Evolutionary conservation across 2,797 vertebrate genomes (phyloP).

Genomic region (Eulemur rubriventer): DNA sequence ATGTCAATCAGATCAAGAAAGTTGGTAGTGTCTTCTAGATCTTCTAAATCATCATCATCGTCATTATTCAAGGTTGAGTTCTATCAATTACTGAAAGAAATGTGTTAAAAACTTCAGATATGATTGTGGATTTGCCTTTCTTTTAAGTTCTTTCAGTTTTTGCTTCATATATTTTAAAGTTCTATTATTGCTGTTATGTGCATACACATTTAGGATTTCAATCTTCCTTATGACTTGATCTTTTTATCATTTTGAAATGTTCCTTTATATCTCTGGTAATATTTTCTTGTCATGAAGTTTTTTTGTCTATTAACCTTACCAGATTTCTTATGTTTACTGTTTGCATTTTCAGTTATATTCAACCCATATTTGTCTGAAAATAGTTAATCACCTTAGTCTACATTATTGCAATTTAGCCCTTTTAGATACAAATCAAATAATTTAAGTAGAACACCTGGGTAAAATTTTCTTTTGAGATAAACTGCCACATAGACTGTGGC

Average conservation of each 20-base stretch:
- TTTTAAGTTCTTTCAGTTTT: neutral
- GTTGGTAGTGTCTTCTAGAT: neutral
- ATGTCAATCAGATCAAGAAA: neutral
- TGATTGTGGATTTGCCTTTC: neutral
- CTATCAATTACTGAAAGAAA: neutral
- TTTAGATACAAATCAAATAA: neutral
- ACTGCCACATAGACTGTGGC: neutral
- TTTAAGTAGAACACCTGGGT: neutral
- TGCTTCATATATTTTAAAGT: neutral
- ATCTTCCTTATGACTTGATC: neutral
- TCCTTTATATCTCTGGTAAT: neutral
- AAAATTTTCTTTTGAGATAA: neutral
- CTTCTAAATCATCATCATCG: neutral
- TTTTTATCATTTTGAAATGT: neutral
- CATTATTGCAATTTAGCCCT: neutral
- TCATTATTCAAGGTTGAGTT: neutral
- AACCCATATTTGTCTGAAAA: neutral
- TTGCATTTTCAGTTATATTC: slow-evolving; percentile 21
- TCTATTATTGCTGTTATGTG: neutral
- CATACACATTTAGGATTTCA: neutral
- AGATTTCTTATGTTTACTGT: neutral
- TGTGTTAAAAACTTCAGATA: neutral
- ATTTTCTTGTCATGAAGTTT: neutral
- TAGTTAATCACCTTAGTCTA: neutral
- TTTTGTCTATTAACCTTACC: neutral